Conservation (phyloP, 1,140 invertebrate genomes). For the Asobara japonica region DNA sequence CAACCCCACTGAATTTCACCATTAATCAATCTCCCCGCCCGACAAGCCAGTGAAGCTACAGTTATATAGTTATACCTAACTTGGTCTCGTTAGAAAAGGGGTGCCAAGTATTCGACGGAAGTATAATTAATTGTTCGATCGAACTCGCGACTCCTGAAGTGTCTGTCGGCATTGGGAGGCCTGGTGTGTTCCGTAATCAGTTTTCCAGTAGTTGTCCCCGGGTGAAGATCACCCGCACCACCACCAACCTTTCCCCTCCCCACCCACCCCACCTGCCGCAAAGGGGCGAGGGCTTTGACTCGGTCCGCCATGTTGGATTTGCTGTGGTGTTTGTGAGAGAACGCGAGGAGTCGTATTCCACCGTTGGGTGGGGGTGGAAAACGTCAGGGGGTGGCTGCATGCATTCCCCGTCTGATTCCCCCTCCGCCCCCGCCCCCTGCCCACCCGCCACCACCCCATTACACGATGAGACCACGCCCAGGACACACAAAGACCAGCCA, state of each 20-base stretch:
- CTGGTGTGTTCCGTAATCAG: conserved; percentile 35
- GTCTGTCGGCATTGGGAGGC: conserved; percentile 35
- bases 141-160: conserved; percentile 56
- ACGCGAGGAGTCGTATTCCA: conserved; percentile 6
- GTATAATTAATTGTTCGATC: conserved; percentile 52
- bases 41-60: too few relatives aligned
- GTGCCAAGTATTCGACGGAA: neutral
- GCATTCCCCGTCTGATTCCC: neutral
- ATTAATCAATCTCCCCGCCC: too few relatives aligned
- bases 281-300: conserved; percentile 16
- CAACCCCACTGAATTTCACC: too few relatives aligned
- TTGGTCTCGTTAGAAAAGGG: neutral
- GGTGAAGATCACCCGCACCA: neutral
- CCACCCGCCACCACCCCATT: conserved; percentile 14
- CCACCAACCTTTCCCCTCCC: too few relatives aligned
- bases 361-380: neutral
- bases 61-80: neutral
- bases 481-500: conserved; percentile 48
- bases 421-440: conserved; percentile 6
- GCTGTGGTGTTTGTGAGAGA: conserved; percentile 1
- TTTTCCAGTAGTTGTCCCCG: conserved; percentile 32
- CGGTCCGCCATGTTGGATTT: conserved; percentile 56
- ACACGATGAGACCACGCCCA: conserved; percentile 52
- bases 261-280: too few relatives aligned
- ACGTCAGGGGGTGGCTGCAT: conserved; percentile 15